These are phyloP conservation scores for Nephotettix cincticeps DNA, from an alignment of 1,140 invertebrate genomes.

Conservation along the genomic window DNA sequence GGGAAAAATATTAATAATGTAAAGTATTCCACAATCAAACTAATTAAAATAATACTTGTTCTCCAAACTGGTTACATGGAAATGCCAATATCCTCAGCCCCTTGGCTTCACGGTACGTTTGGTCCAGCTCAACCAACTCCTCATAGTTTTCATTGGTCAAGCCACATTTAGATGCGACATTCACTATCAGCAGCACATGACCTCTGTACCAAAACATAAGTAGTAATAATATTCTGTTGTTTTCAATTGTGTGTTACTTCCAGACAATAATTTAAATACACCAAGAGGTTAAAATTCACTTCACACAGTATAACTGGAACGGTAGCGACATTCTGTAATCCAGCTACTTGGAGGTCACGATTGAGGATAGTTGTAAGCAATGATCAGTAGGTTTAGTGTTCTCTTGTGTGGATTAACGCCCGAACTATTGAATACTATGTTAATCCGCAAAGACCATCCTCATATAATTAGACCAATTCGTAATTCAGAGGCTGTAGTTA, in stretches of 20 bases:
- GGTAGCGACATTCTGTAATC: too few species aligned
- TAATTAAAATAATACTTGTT: constrained; percentile 55
- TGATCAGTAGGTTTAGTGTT: background rate
- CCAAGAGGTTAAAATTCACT: background rate
- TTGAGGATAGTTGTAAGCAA: too few species aligned
- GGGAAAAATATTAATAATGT: too few species aligned
- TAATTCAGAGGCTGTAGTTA: too few species aligned
- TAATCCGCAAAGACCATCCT: too few species aligned
- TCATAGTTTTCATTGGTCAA: constrained; percentile 77
- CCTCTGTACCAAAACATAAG: constrained; percentile 47
- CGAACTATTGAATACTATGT: too few species aligned
- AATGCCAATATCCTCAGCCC: constrained; percentile 81
- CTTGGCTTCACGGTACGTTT: constrained; percentile 62
- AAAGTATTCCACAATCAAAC: too few species aligned
- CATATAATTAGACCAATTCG: too few species aligned
- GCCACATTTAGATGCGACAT: constrained; percentile 86
- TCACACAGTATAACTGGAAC: too few species aligned
- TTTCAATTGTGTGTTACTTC: too few species aligned
- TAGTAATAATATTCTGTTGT: too few species aligned
- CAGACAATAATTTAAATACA: background rate
- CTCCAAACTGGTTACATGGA: constrained; percentile 91
- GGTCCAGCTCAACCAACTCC: constrained; percentile 69
- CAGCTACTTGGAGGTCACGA: too few species aligned
- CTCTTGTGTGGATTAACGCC: background rate
- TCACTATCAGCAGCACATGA: constrained; percentile 73